phyloP scores from a whole-genome alignment of 2,797 vertebrate genomes.

The Centroberyx gerrardi region DNA sequence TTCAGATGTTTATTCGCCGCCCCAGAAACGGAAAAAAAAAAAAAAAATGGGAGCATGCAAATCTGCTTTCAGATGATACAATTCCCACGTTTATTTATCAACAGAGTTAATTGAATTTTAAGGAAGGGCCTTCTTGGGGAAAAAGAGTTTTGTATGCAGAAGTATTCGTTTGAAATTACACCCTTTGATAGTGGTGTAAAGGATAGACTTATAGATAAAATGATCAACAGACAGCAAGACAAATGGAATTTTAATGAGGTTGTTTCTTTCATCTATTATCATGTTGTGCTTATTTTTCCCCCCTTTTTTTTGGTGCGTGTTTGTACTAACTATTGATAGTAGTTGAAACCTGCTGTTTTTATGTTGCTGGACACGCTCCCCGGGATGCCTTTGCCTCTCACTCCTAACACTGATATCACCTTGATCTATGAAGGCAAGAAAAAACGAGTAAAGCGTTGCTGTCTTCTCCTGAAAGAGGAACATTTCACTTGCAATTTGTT shows the following conservation, averaged over 20 bases:
- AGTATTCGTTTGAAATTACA: constrained; percentile 93
- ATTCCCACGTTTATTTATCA: constrained; percentile 80
- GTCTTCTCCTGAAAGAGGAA: constrained; percentile 2
- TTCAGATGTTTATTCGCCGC: constrained; percentile 76
- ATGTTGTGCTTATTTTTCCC: constrained; percentile 91
- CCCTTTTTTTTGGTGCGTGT: constrained; percentile 69
- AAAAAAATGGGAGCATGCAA: constrained; percentile 67
- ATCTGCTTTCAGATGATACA: constrained; percentile 81
- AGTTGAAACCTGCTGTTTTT: constrained; percentile 94
- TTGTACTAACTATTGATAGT: constrained; percentile 93
- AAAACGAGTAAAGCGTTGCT: constrained; percentile 68
- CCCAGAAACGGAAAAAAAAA: constrained; percentile 41
- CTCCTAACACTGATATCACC: constrained; percentile 91
- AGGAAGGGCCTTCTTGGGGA: constrained; percentile 70
- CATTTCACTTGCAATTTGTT: constrained; percentile 17
- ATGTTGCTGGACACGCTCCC: constrained; percentile 94
- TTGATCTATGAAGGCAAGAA: constrained; percentile 85
- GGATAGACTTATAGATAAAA: constrained; percentile 94
- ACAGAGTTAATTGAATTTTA: constrained; percentile 84
- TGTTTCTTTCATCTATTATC: constrained; percentile 93
- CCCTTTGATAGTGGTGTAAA: constrained; percentile 91
- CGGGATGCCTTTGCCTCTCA: constrained; percentile 88
- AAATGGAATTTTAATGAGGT: constrained; percentile 96
- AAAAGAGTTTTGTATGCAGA: constrained; percentile 68
- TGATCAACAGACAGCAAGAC: constrained; percentile 91